Conservation (phyloP, 1,140 invertebrate species). For the Nebria ingens region DNA sequence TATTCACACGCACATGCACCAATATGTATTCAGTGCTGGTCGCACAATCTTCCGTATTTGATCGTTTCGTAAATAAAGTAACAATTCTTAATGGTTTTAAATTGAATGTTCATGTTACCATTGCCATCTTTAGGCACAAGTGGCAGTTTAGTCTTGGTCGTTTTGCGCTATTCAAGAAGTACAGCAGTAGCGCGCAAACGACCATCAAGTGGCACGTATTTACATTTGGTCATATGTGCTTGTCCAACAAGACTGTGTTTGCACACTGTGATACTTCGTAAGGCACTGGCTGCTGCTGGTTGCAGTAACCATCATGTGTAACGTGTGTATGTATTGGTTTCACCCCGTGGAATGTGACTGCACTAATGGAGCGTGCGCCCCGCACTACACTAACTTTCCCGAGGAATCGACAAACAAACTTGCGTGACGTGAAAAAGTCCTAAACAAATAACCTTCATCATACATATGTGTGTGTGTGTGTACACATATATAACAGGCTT, state of each 20-base stretch:
- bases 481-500: too few relatives aligned
- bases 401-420: conserved; percentile 3
- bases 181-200: background rate
- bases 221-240: conserved; percentile 1
- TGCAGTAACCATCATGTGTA: background rate
- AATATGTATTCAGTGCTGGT: conserved; percentile 18
- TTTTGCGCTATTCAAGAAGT: background rate
- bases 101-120: conserved; percentile 6
- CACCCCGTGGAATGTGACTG: background rate
- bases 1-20: conserved; percentile 2
- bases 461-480: too few relatives aligned
- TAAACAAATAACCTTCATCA: background rate
- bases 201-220: background rate
- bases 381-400: conserved; percentile 1
- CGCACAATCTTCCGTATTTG: background rate
- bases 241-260: background rate
- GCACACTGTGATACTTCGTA: background rate
- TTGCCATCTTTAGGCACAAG: conserved; percentile 6
- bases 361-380: conserved; percentile 1
- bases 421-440: conserved; percentile 1
- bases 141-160: background rate
- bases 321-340: background rate
- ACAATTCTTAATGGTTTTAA: conserved; percentile 8
- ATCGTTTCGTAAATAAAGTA: background rate
- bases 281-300: background rate